These are phyloP conservation scores for Terebella lapidaria DNA, from an alignment of 2,888 invertebrate genomes.

Conservation along the genomic window DNA sequence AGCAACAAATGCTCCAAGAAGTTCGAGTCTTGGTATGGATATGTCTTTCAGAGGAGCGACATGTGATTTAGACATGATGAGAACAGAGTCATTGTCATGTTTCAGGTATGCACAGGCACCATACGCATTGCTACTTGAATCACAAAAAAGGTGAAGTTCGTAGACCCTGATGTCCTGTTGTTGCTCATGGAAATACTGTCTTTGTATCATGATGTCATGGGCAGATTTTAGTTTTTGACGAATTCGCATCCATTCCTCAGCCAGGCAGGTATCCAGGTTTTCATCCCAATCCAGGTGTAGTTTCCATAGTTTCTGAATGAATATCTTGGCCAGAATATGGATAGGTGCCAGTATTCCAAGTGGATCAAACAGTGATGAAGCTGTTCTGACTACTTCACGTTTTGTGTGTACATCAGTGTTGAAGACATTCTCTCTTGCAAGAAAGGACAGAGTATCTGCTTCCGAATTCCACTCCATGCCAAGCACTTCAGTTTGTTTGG, in stretches of 20 bases:
- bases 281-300: neutral
- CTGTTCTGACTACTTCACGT: neutral
- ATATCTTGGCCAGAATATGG: neutral
- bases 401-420: neutral
- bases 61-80: neutral
- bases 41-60: neutral
- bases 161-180: neutral
- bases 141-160: neutral
- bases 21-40: neutral
- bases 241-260: conserved; percentile 2
- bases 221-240: neutral
- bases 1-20: neutral
- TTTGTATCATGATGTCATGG: neutral
- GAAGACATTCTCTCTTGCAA: neutral
- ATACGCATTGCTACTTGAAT: conserved; percentile 2
- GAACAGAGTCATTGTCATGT: neutral
- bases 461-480: neutral
- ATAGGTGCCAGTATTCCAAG: neutral
- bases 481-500: neutral
- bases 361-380: neutral
- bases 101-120: neutral
- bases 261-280: too few species aligned
- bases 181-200: neutral
- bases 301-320: neutral
- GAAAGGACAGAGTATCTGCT: neutral